These are phyloP conservation scores for Platorchestia sp. DNA, from an alignment of 1,140 invertebrate genomes.

Conservation along the genomic window DNA sequence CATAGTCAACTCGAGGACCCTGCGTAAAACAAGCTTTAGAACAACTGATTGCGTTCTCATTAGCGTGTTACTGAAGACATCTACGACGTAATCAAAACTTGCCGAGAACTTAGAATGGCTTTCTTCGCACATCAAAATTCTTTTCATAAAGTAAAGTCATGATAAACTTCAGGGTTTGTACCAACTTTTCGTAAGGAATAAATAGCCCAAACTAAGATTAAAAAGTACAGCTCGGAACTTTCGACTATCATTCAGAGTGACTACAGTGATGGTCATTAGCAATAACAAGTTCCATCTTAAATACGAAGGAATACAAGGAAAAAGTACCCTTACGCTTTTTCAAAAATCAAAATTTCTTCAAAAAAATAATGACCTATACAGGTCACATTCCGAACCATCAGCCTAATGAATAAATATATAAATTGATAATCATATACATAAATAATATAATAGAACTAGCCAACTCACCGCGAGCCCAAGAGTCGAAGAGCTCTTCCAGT, in stretches of 20 bases:
- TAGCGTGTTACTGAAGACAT: background rate
- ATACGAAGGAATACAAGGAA: background rate
- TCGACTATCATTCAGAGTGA: background rate
- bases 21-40: background rate
- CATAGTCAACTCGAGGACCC: background rate
- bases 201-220: background rate
- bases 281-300: background rate
- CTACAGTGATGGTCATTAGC: background rate
- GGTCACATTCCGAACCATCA: no score
- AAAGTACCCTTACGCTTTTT: no score
- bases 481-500: background rate
- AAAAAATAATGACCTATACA: no score
- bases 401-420: no score
- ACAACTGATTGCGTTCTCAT: background rate
- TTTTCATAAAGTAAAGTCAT: background rate
- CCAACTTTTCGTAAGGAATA: background rate
- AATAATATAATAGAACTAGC: no score
- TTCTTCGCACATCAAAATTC: background rate
- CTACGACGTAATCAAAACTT: background rate
- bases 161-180: background rate
- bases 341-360: no score
- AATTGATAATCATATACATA: no score
- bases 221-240: background rate
- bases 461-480: slow-evolving; percentile 30
- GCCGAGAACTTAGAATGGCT: background rate